These are phyloP conservation scores for Dicycla oo DNA, from an alignment of 2,888 invertebrate species.

Conservation along the genomic window DNA sequence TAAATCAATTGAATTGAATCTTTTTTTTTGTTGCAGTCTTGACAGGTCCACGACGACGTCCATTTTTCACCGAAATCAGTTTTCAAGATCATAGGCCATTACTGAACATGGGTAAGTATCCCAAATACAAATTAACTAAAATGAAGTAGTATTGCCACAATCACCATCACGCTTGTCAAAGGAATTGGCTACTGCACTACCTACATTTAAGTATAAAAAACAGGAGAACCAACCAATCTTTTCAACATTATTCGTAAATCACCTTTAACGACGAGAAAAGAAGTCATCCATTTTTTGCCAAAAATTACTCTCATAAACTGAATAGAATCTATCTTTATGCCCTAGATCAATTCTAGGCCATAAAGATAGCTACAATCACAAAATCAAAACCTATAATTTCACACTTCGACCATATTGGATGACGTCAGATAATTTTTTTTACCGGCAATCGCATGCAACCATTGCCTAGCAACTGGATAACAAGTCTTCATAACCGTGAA, in stretches of 20 bases:
- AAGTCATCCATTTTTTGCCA: background rate
- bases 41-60: background rate
- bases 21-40: background rate
- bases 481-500: conserved; percentile 72
- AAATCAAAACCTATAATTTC: conserved; percentile 26
- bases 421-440: conserved; percentile 51
- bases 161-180: background rate
- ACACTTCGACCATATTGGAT: conserved; percentile 26
- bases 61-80: background rate
- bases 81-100: too few species aligned
- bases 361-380: conserved; percentile 20
- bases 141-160: background rate
- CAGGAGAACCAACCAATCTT: too few species aligned
- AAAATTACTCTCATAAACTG: background rate
- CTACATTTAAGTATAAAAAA: too few species aligned
- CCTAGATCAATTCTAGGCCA: conserved; percentile 23
- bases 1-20: too few species aligned
- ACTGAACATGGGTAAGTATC: background rate
- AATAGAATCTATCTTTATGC: background rate
- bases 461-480: conserved; percentile 83
- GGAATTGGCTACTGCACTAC: background rate
- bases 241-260: background rate
- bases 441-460: conserved; percentile 43
- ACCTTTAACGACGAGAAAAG: background rate
- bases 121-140: background rate